These are phyloP conservation scores for Drosophila teissieri DNA, from an alignment of 1,140 invertebrate species.

Conservation along the genomic window DNA sequence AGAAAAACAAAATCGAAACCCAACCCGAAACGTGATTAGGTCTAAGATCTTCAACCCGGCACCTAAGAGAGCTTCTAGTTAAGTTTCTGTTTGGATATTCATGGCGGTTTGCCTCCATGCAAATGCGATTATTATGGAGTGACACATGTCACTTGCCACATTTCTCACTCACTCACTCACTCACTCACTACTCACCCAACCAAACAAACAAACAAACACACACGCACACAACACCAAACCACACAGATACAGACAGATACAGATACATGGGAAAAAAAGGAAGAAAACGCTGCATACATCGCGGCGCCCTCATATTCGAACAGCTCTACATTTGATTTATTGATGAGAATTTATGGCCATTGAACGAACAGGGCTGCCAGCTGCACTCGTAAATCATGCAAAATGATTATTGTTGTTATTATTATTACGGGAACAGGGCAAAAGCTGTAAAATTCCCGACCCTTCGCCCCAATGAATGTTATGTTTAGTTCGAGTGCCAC, in stretches of 20 bases:
- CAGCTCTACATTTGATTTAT: slow-evolving; percentile 74
- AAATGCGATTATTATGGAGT: slow-evolving; percentile 56
- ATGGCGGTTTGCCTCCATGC: slow-evolving; percentile 49
- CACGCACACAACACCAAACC: slow-evolving; percentile 13
- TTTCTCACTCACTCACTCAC: slow-evolving; percentile 15
- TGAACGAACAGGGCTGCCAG: slow-evolving; percentile 53
- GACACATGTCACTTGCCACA: slow-evolving; percentile 55
- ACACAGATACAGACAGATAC: neutral
- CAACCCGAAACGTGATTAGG: slow-evolving; percentile 74
- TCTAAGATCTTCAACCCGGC: slow-evolving; percentile 70
- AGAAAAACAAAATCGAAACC: slow-evolving; percentile 19
- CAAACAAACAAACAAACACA: slow-evolving; percentile 12
- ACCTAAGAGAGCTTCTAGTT: slow-evolving; percentile 72
- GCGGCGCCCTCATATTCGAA: slow-evolving; percentile 24
- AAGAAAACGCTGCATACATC: slow-evolving; percentile 22
- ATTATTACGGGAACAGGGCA: slow-evolving; percentile 25
- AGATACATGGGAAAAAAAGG: neutral
- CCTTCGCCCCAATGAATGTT: neutral
- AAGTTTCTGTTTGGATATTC: slow-evolving; percentile 58
- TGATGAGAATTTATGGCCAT: slow-evolving; percentile 74
- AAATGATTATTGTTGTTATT: slow-evolving; percentile 67
- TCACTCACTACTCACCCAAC: slow-evolving; percentile 11
- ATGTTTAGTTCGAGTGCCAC: slow-evolving; percentile 24
- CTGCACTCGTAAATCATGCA: slow-evolving; percentile 68
- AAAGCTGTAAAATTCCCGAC: slow-evolving; percentile 9